A percentile compares a stretch with the other conserved stretches of the same genome.
Evolutionary conservation across 2,797 vertebrate species (phyloP).

Genomic region (Dendrocincla fuliginosa): DNA sequence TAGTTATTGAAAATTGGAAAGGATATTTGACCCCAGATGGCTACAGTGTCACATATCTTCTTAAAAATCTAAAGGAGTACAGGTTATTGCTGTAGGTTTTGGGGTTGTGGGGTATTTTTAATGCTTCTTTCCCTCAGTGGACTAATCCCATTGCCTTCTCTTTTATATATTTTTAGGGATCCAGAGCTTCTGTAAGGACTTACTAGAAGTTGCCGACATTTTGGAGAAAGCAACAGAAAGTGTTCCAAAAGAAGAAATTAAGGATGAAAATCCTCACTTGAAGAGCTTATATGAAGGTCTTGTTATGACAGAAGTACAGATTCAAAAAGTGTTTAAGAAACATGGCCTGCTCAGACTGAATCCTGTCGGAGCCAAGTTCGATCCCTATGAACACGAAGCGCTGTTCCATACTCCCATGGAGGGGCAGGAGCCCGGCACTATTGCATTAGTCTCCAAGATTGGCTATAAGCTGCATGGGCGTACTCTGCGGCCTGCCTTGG

Average conservation of each 20-base stretch:
- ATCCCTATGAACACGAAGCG: conserved; percentile 96
- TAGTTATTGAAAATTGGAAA: neutral
- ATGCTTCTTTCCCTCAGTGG: neutral
- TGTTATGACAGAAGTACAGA: conserved; percentile 91
- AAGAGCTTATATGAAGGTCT: conserved; percentile 95
- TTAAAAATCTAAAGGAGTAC: neutral
- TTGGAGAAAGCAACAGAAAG: conserved; percentile 94
- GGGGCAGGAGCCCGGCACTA: conserved; percentile 89
- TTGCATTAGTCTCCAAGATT: conserved; percentile 92
- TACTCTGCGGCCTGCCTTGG: conserved; percentile 91
- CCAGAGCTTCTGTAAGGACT: conserved; percentile 96
- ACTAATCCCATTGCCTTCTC: neutral
- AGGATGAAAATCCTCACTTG: conserved; percentile 88
- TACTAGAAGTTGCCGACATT: conserved; percentile 95
- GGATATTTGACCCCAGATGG: neutral
- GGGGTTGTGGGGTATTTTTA: neutral
- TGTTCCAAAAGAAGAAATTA: conserved; percentile 91
- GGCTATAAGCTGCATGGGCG: conserved; percentile 95
- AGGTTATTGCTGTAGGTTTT: neutral
- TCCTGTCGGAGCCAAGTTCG: conserved; percentile 89
- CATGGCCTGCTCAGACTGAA: conserved; percentile 89
- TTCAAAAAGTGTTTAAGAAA: conserved; percentile 95
- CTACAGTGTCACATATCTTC: neutral
- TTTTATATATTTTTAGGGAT: conserved; percentile 80
- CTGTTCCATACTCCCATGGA: conserved; percentile 88